These are phyloP conservation scores for Agonopterix heracliana DNA, from an alignment of 2,888 invertebrate species.

Conservation along the genomic window DNA sequence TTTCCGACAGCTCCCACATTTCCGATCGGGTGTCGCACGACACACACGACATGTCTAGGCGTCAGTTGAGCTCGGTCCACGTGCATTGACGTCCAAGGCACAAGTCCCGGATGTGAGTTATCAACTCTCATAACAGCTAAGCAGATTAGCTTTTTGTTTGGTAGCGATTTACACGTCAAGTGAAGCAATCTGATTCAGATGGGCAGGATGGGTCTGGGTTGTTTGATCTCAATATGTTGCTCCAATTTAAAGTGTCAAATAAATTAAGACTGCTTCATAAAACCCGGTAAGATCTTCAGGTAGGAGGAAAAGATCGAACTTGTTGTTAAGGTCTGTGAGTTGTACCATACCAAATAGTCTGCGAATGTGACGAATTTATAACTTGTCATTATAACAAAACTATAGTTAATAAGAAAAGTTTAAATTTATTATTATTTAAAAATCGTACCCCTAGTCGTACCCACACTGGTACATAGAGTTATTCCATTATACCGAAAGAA, in stretches of 20 bases:
- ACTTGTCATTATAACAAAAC: too few species aligned
- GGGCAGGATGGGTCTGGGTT: neutral
- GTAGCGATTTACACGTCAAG: conserved; percentile 3
- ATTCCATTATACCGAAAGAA: too few species aligned
- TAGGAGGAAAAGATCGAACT: too few species aligned
- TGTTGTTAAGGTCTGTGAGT: neutral
- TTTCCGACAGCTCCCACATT: conserved; percentile 50
- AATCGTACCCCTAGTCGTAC: too few species aligned
- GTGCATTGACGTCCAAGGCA: conserved; percentile 28
- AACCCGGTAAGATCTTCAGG: too few species aligned
- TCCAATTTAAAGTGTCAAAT: too few species aligned
- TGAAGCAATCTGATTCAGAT: neutral
- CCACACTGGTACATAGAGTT: too few species aligned
- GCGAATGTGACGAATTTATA: too few species aligned
- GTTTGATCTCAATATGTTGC: too few species aligned
- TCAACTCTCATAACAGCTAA: conserved; percentile 28
- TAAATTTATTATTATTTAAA: too few species aligned
- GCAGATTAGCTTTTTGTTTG: conserved; percentile 19
- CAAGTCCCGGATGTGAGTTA: conserved; percentile 40
- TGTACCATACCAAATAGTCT: neutral
- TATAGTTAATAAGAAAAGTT: too few species aligned
- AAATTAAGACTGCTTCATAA: too few species aligned
- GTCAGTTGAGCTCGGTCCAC: conserved; percentile 19
- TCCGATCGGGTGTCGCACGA: conserved; percentile 47
- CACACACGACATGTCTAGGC: conserved; percentile 12